Evolutionary conservation across 2,888 invertebrate genomes (phyloP).

Genomic region (Bembecia ichneumoniformis): DNA sequence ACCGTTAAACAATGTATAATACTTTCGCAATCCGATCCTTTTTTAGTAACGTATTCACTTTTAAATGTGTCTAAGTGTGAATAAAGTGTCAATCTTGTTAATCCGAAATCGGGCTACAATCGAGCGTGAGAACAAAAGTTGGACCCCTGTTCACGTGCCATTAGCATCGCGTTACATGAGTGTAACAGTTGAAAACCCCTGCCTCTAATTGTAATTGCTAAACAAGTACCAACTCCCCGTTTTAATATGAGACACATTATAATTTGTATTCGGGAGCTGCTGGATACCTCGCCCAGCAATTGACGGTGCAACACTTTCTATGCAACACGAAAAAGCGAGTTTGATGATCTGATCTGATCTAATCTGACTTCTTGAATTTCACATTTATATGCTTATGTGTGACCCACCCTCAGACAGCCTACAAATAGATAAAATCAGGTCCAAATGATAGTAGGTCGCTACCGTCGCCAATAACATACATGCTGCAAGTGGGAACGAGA

Average conservation of each 20-base stretch:
- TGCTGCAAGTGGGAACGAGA: too few species aligned
- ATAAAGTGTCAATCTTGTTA: constrained; percentile 9
- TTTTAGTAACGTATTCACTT: too few species aligned
- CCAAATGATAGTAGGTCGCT: too few species aligned
- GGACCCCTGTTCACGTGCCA: constrained; percentile 22
- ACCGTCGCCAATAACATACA: too few species aligned
- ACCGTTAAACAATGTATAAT: too few species aligned
- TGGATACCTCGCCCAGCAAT: neutral
- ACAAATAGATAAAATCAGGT: too few species aligned
- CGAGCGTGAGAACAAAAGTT: constrained; percentile 45
- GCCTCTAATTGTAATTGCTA: constrained; percentile 39
- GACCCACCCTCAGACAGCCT: too few species aligned
- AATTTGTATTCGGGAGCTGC: constrained; percentile 4
- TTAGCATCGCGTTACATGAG: constrained; percentile 25
- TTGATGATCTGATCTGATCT: too few species aligned
- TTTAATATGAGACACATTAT: constrained; percentile 8
- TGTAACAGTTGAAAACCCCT: constrained; percentile 9
- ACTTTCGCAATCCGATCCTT: neutral
- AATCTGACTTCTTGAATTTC: too few species aligned
- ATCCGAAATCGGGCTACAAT: constrained; percentile 20
- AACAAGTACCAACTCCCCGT: constrained; percentile 21
- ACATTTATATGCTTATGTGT: too few species aligned
- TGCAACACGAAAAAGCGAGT: too few species aligned
- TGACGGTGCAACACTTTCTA: neutral
- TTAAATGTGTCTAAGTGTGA: constrained; percentile 7